These are phyloP conservation scores for Lasioglossum morio DNA, from an alignment of 2,888 invertebrate species.

Conservation along the genomic window DNA sequence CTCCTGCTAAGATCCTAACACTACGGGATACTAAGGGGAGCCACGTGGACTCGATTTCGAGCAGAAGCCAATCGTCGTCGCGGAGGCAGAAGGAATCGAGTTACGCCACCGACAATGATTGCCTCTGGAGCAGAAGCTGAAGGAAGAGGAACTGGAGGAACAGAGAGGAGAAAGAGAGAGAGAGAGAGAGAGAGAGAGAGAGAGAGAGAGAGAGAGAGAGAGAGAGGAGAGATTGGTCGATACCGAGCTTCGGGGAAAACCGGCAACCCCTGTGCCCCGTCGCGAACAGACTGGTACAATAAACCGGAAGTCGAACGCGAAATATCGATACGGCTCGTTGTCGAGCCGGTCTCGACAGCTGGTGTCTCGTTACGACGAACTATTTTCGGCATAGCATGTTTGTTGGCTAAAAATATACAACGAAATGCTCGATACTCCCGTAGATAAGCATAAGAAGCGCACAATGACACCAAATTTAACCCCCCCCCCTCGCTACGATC, in stretches of 20 bases:
- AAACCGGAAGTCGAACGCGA: conserved; percentile 24
- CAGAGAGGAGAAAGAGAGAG: neutral
- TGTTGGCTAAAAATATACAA: neutral
- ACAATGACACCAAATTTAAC: neutral
- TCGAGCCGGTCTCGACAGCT: conserved; percentile 19
- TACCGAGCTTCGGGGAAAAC: conserved; percentile 19
- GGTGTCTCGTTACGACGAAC: neutral
- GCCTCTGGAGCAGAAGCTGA: conserved; percentile 22
- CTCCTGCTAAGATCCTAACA: conserved; percentile 52
- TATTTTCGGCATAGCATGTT: neutral
- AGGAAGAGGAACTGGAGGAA: neutral
- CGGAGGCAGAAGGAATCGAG: conserved; percentile 60
- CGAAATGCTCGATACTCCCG: neutral
- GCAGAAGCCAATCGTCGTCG: conserved; percentile 63
- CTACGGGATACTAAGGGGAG: conserved; percentile 57
- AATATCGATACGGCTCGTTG: conserved; percentile 3
- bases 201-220: neutral
- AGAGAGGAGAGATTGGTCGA: conserved; percentile 31
- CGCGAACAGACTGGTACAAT: conserved; percentile 35
- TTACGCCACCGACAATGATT: conserved; percentile 70
- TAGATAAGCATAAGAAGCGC: neutral
- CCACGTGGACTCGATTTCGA: conserved; percentile 62
- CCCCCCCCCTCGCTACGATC: neutral
- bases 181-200: neutral
- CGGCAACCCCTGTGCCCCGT: conserved; percentile 6